Base-by-base conservation (phyloP, 2,797 vertebrate species). In the Echiichthys vipera region DNA sequence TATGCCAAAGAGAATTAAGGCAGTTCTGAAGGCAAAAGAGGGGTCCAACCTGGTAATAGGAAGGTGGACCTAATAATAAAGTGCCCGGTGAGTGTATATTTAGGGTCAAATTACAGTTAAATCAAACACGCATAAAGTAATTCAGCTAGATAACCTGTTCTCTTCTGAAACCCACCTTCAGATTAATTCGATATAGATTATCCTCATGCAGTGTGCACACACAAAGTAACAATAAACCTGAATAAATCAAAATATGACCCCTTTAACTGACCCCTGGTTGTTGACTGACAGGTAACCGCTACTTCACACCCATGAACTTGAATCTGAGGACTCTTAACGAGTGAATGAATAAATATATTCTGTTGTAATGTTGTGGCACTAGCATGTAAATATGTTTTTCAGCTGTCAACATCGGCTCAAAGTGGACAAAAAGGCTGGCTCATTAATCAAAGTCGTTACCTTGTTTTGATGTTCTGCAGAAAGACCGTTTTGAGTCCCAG, bases 391-490 rank as follows among this genome's bases (percentile, higher is more conserved):
- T 78, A 40, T 47, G 72, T 58, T 69, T 77, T 90, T 87, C 66
- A 85, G 80, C 72, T 70, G 86, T 85, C 84, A 88, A 25, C 74
- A 69, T 58, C 7, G 17, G 34, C 71, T 86, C 66, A 75, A 72
- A 75, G 81, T 37, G 20, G 15, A 76, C 74, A 77, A 75, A 69
- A 67, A 65, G 64, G 5, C 62, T n/a, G 67, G 47, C 65, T 89
- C 88, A 86, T 90, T 85, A 88, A 85, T 89, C 81, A 88, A 84
- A 90, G 84, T 81, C 37, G 75, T 81, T 67, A 85, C 78, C 83
- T 88, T 90, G 84, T 89, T 91, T 89, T 84, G 81, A 79, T 73
- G 61, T 80, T 77, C 30, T 65, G 30, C 78, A 74, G 71, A 88
- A 80, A 27, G 20, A 62, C 71, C 47, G 53, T 72, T 71, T 61